A percentile compares a stretch with the other conserved stretches of the same genome.
Evolutionary conservation across 2,797 vertebrate genomes (phyloP).

Genomic region (Xiphorhynchus erythropygius): DNA sequence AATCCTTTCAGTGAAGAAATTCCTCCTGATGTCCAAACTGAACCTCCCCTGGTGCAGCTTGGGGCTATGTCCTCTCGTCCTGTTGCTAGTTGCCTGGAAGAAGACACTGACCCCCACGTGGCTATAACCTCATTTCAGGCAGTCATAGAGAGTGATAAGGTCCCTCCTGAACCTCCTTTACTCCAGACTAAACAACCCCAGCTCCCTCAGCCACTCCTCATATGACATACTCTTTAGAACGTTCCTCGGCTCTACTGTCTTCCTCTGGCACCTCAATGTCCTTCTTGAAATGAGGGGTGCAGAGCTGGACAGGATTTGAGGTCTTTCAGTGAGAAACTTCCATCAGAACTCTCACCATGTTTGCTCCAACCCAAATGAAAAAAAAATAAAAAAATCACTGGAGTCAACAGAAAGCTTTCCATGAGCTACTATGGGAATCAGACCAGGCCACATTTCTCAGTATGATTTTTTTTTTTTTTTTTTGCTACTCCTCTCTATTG

Average conservation of each 20-base stretch:
- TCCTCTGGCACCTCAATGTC: neutral
- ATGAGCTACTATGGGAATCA: neutral
- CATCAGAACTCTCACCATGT: neutral
- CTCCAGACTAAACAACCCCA: neutral
- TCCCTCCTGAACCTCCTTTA: neutral
- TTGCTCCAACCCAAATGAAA: neutral
- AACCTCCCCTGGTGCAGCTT: neutral
- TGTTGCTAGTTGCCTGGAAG: neutral
- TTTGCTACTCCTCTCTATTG: neutral
- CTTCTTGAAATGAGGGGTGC: neutral
- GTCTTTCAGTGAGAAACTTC: neutral
- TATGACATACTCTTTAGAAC: neutral
- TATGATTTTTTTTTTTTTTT: neutral
- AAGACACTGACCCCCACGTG: neutral
- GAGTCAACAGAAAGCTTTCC: neutral
- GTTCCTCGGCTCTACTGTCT: neutral
- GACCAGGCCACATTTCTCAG: neutral
- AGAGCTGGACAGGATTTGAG: neutral
- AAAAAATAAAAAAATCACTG: neutral
- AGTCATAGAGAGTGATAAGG: neutral
- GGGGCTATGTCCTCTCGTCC: neutral
- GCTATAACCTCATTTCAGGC: neutral
- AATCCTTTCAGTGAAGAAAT: neutral
- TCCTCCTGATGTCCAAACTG: neutral
- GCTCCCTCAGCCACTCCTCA: neutral